These are phyloP conservation scores for Plectrocnemia conspersa DNA, from an alignment of 1,140 invertebrate species.

Conservation along the genomic window DNA sequence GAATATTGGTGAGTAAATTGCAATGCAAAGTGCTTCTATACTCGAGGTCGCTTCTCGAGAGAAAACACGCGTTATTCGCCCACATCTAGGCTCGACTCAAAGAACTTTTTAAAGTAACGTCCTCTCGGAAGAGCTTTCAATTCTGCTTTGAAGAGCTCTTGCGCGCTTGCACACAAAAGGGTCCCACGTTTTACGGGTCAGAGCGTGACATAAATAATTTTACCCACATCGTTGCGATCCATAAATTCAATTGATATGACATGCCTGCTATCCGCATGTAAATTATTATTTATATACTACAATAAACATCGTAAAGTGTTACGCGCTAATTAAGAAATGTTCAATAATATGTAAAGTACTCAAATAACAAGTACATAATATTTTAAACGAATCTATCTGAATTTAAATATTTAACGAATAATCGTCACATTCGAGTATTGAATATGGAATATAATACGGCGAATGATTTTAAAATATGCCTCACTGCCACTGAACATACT, in stretches of 20 bases:
- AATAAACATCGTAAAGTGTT: no score
- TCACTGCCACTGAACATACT: no score
- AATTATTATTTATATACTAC: no score
- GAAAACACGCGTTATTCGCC: constrained; percentile 20
- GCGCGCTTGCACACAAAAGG: constrained; percentile 5
- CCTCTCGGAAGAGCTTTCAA: constrained; percentile 19
- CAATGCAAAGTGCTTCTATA: not conserved
- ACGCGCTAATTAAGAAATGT: no score
- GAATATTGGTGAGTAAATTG: not conserved
- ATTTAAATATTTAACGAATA: no score
- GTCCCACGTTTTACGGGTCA: not conserved
- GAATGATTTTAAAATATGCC: no score
- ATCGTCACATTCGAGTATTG: no score
- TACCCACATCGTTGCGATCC: constrained; percentile 11
- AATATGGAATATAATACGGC: no score
- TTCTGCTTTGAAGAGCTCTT: constrained; percentile 1
- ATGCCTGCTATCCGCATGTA: not conserved
- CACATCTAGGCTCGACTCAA: constrained; percentile 15
- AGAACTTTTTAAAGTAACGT: constrained; percentile 15
- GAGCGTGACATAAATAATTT: constrained; percentile 7
- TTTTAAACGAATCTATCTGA: no score
- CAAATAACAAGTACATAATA: no score
- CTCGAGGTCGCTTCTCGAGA: constrained; percentile 1
- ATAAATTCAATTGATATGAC: not conserved
- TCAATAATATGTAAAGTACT: no score